Percentiles rank a stretch among this genome's conserved stretches.
Evolutionary conservation across 2,113 vertebrate genomes (phyloP).

Genomic region (Strigops habroptila): DNA sequence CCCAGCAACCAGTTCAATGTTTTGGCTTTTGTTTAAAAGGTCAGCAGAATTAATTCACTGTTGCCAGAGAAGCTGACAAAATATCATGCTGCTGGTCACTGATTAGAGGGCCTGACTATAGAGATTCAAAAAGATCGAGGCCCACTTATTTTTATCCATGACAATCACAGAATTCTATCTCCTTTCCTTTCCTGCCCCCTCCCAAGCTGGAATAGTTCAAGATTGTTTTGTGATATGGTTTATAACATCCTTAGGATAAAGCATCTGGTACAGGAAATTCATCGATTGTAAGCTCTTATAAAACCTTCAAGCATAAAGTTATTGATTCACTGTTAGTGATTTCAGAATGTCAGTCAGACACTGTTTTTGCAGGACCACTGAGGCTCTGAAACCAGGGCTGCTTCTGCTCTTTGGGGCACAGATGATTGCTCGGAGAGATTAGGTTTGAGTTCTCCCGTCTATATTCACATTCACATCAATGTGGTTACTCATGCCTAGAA

Average conservation of each 20-base stretch:
- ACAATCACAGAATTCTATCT: neutral
- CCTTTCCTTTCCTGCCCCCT: neutral
- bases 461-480: fast-evolving
- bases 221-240: neutral
- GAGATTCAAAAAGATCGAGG: neutral
- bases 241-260: neutral
- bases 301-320: neutral
- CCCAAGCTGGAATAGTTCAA: neutral
- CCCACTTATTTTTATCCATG: neutral
- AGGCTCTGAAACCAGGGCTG: neutral
- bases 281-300: neutral
- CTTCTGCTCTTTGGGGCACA: neutral
- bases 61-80: neutral
- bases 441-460: neutral
- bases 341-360: neutral
- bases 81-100: neutral
- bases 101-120: neutral
- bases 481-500: neutral
- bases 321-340: neutral
- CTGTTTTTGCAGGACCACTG: neutral
- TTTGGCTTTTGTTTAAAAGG: neutral
- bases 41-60: neutral
- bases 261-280: neutral
- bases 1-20: neutral
- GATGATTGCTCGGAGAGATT: neutral